Evolutionary conservation across 2,888 invertebrate species (phyloP), one percentile per base, ranked within the genome.

Genomic region (Orchestes rusci): DNA sequence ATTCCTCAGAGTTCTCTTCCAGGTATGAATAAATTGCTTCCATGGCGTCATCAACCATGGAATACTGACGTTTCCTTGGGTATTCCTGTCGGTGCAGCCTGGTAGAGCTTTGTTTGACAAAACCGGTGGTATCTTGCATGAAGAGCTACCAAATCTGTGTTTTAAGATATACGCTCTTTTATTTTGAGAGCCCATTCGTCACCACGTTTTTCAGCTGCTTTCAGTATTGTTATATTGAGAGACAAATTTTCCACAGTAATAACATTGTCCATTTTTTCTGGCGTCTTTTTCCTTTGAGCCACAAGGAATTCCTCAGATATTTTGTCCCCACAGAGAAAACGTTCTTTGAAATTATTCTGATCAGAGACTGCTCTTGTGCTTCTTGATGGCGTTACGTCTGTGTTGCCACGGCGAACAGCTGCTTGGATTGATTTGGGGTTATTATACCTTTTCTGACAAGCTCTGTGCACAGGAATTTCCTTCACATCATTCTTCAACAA

Each of bases 1-100:
- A 55, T 45, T 56, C 52, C n/a, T 51, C 47, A 16, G 33, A 39
- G 28, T 50, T 53, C 15, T 50, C 46, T 2, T 28, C 37, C 2
- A 52, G 40, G 40, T 38, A 53, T 5, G 45, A 36, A 38, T 39
- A 53, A 18, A 53, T 44, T 5, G n/a, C 15, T 34, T 55, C 44
- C 52, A 52, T 55, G 8, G 52, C 52, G 36, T 50, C 45, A 39
- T 51, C 50, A 34, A 54, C 44, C 8, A 20, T 35, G 3, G 12
- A 10, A 43, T 23, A 39, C 39, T 42, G 41, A 40, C 33, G 44
- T 39, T 39, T 17, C 18, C 33, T 34, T 33, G 12, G 8, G 27
- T 18, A 20, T 39, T 37, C 37, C 46, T 37, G 20, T 46, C 37
- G 17, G 15, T 42, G 37, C 30, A 29, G 37, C 32, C 34, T 39